Base-by-base conservation (phyloP, 1,140 invertebrate species). In the Brachionus sp. region DNA sequence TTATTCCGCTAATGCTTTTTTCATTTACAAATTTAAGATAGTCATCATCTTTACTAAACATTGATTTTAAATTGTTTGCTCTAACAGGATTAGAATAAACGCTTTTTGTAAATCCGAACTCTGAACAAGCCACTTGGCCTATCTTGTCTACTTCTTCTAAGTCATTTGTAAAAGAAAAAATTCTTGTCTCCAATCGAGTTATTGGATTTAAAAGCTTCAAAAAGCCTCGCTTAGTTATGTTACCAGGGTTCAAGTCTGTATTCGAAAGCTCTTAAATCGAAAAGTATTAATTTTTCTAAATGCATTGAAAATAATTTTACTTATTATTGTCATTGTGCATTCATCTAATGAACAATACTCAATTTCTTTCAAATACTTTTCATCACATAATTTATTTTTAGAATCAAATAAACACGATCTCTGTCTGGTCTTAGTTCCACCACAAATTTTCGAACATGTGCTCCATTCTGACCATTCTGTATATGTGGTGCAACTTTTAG, bases 391-490 rank as follows among this genome's bases (percentile, higher is more conserved):
- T 29, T 46, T 75, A 46, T 46, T 44, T 25, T 44, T 46, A 29
- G 25, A 5, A 33, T 75, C 70, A 75, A 75, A 9, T 46, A 46
- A 5, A 39, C 77, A 80, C 12, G 29, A 23, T 57, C 77, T 57
- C 9, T 62, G n/a, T 62, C 77, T 37, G 3, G 46, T 19, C 16
- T 37, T 25, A 29, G 29, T 29, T 19, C 77, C 77, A 66, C 77
- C 77, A 44, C 77, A 80, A 42, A 80, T 80, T 44, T 80, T 80
- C 6, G 50, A 62, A 66, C 77, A 80, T 12, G n/a, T 16, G 25
- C 35, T 80, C 77, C 77, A 80, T 12, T 39, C 35, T 23, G 77
- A 62, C 77, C 77, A 80, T 62, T 80, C 77, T 5, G 33, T 9
- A 29, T 80, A 80, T 1, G n/a, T 80, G 0, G 6, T 39, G 57